Conservation (phyloP, 1,140 invertebrate genomes). For the Heliothis virescens region DNA sequence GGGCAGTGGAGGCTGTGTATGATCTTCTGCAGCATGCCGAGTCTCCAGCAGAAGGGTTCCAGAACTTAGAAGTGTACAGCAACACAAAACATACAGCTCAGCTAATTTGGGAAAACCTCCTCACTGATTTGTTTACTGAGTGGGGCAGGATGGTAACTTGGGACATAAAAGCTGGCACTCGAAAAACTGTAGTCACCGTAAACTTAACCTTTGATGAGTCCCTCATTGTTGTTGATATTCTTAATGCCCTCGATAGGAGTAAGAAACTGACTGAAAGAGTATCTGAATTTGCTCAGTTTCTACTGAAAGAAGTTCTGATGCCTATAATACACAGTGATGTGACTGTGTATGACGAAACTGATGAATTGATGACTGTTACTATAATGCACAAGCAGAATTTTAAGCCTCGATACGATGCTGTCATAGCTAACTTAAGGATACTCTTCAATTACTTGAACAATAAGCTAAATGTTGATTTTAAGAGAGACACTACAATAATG, state of each 20-base stretch:
- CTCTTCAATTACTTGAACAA: constrained; percentile 88
- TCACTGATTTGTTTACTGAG: constrained; percentile 78
- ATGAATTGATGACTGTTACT: constrained; percentile 81
- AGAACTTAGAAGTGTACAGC: constrained; percentile 84
- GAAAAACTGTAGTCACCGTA: constrained; percentile 70
- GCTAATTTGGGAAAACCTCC: constrained; percentile 77
- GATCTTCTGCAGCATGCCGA: constrained; percentile 84
- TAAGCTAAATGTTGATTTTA: constrained; percentile 86
- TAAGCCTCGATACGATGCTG: constrained; percentile 86
- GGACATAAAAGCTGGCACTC: constrained; percentile 57
- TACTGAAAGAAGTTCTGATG: constrained; percentile 86
- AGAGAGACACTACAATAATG: constrained; percentile 87
- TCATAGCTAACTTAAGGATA: constrained; percentile 87
- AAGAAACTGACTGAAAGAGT: constrained; percentile 83
- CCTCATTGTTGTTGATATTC: constrained; percentile 73
- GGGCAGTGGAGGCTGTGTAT: constrained; percentile 84
- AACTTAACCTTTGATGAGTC: constrained; percentile 74
- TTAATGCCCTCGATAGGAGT: constrained; percentile 83
- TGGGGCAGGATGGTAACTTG: constrained; percentile 83
- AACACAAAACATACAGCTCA: constrained; percentile 76
- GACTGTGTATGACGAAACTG: constrained; percentile 80
- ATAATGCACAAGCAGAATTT: constrained; percentile 78
- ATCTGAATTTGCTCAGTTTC: constrained; percentile 83
- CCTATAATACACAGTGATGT: constrained; percentile 87
- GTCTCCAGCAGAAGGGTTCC: constrained; percentile 82